Percentiles rank a stretch among this genome's conserved stretches.
Evolutionary conservation across 2,888 invertebrate genomes (phyloP).

Genomic region (Physocephala rufipes): DNA sequence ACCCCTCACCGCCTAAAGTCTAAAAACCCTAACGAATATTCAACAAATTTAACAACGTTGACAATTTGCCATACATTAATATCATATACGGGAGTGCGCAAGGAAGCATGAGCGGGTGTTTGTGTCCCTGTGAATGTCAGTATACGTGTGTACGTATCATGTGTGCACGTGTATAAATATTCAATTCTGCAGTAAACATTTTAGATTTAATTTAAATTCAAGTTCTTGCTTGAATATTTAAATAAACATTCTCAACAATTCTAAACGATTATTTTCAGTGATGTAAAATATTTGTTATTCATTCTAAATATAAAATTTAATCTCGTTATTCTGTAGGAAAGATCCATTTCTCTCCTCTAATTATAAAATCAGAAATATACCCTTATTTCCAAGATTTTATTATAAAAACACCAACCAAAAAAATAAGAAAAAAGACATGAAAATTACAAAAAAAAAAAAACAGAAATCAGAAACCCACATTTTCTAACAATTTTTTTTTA

Average conservation of each 20-base stretch:
- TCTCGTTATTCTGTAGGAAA: no score
- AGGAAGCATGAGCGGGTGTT: constrained; percentile 6
- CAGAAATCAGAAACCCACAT: neutral
- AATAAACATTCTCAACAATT: neutral
- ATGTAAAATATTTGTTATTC: no score
- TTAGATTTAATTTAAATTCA: constrained; percentile 2
- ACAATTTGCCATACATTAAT: constrained; percentile 12
- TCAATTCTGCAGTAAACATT: constrained; percentile 15
- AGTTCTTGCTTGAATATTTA: neutral
- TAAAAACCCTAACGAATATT: neutral
- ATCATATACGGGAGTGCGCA: neutral
- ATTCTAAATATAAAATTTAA: no score
- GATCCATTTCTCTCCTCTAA: no score
- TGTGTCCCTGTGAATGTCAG: neutral
- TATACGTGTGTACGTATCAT: neutral
- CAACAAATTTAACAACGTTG: neutral
- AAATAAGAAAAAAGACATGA: neutral
- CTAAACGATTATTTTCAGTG: no score
- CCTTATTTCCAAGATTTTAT: neutral
- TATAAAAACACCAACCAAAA: no score
- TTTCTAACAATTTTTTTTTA: neutral
- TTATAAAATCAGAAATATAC: no score
- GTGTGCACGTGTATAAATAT: neutral
- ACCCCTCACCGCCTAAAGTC: neutral
- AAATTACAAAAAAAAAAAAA: neutral